phyloP scores from a whole-genome alignment of 2,797 vertebrate genomes.

The Intellagama lesueurii region DNA sequence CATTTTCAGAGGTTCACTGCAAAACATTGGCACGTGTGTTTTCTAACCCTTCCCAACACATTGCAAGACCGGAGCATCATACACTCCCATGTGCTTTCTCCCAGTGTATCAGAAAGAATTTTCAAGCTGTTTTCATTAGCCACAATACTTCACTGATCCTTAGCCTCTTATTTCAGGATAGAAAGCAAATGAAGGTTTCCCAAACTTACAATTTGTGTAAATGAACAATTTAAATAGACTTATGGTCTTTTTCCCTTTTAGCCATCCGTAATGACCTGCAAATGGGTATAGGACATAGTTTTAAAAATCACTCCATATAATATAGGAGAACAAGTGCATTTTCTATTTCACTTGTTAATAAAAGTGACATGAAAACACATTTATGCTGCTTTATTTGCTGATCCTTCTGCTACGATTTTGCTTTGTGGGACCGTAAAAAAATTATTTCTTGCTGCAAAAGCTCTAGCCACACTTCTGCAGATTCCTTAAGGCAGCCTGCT shows the following conservation, averaged over 20 bases:
- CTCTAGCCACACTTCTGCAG: not conserved
- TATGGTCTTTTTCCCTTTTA: not conserved
- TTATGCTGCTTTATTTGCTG: conserved; percentile 26
- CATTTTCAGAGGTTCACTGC: no score
- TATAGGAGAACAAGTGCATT: conserved; percentile 41
- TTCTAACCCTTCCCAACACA: no score
- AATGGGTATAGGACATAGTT: conserved; percentile 1
- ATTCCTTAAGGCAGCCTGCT: not conserved
- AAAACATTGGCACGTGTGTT: no score
- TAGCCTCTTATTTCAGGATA: conserved; percentile 11
- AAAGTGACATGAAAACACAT: conserved; percentile 33
- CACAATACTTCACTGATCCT: not conserved
- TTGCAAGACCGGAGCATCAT: no score
- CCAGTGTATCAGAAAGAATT: not conserved
- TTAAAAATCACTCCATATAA: conserved; percentile 33
- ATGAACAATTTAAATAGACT: not conserved
- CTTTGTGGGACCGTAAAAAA: not conserved
- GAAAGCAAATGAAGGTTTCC: conserved; percentile 1
- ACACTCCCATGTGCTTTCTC: no score
- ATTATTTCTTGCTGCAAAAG: rapidly evolving
- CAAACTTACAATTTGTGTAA: conserved; percentile 2
- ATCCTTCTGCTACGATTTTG: not conserved
- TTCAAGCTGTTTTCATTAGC: not conserved
- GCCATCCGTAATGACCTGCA: conserved; percentile 11
- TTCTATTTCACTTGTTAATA: conserved; percentile 44